These are phyloP conservation scores for Cyprinodon diabolis DNA, from an alignment of 2,797 vertebrate genomes.

Conservation along the genomic window DNA sequence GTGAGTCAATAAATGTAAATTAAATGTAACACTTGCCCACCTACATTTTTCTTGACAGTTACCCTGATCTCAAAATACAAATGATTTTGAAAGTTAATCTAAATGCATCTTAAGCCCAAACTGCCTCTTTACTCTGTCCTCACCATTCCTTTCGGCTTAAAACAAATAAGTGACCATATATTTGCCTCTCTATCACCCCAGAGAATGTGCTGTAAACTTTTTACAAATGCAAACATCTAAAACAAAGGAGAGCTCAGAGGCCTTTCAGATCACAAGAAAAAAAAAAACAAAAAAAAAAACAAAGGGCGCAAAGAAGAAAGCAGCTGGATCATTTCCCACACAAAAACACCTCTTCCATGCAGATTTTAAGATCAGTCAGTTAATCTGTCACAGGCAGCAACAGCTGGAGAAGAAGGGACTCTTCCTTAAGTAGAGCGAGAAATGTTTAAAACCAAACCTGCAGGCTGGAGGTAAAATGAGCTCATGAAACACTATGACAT, in stretches of 20 bases:
- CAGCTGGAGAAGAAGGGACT: slow-evolving; percentile 52
- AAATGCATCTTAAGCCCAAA: neutral
- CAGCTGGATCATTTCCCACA: slow-evolving; percentile 55
- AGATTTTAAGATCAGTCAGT: slow-evolving; percentile 63
- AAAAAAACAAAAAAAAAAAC: slow-evolving; percentile 1
- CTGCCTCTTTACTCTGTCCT: too few species aligned
- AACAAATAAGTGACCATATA: slow-evolving; percentile 13
- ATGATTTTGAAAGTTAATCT: neutral
- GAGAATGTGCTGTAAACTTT: slow-evolving; percentile 19
- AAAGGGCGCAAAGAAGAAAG: slow-evolving; percentile 31
- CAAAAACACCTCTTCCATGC: slow-evolving; percentile 54
- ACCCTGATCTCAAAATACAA: too few species aligned
- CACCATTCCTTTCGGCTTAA: neutral
- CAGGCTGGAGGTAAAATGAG: slow-evolving; percentile 28
- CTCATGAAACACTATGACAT: slow-evolving; percentile 35
- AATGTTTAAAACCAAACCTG: slow-evolving; percentile 44
- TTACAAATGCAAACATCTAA: slow-evolving; percentile 54
- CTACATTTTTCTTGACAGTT: too few species aligned
- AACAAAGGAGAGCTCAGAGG: slow-evolving; percentile 58
- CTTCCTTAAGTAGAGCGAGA: slow-evolving; percentile 53
- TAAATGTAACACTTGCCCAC: too few species aligned
- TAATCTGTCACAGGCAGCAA: slow-evolving; percentile 56
- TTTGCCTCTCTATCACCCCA: slow-evolving; percentile 27
- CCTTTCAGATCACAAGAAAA: slow-evolving; percentile 52
- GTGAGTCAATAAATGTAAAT: too few species aligned